Evolutionary conservation across 2,888 invertebrate genomes (phyloP).

Genomic region (Ectobius pallidus): DNA sequence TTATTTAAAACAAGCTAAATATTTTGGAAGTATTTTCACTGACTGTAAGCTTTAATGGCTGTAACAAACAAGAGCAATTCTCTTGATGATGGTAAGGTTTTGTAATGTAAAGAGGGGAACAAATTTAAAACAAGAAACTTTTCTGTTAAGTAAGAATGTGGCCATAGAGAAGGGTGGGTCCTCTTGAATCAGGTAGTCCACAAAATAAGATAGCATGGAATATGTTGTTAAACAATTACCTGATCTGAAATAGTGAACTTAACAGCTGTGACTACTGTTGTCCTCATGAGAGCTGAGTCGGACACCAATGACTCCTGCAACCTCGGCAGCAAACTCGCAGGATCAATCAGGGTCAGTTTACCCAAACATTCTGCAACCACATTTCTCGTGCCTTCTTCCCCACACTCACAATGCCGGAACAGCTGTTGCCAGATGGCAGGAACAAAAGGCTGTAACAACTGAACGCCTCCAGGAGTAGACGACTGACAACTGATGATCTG

Average conservation of each 20-base stretch:
- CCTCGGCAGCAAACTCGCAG: slow-evolving; percentile 83
- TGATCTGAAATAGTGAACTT: slow-evolving; percentile 99
- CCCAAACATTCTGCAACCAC: slow-evolving; percentile 98
- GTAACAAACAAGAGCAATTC: too few species aligned
- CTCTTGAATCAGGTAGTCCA: too few species aligned
- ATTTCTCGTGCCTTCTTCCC: slow-evolving; percentile 97
- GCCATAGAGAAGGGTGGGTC: too few species aligned
- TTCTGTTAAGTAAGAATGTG: too few species aligned
- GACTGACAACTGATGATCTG: slow-evolving; percentile 87
- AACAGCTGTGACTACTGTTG: slow-evolving; percentile 96
- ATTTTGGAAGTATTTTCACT: too few species aligned
- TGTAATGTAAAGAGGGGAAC: too few species aligned
- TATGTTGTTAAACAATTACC: slow-evolving; percentile 43
- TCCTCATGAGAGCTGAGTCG: slow-evolving; percentile 84
- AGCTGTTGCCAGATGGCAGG: slow-evolving; percentile 92
- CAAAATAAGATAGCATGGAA: too few species aligned
- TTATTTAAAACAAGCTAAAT: too few species aligned
- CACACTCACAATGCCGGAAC: slow-evolving; percentile 93
- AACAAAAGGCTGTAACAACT: slow-evolving; percentile 78
- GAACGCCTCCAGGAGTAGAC: slow-evolving; percentile 73
- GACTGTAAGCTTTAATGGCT: too few species aligned
- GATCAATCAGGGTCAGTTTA: slow-evolving; percentile 93
- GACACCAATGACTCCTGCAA: slow-evolving; percentile 82
- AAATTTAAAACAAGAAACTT: too few species aligned
- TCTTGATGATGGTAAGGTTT: too few species aligned